Evolutionary conservation across 2,888 invertebrate species (phyloP), one percentile per base, ranked within the genome.

Genomic region (Apotomis betuletana): DNA sequence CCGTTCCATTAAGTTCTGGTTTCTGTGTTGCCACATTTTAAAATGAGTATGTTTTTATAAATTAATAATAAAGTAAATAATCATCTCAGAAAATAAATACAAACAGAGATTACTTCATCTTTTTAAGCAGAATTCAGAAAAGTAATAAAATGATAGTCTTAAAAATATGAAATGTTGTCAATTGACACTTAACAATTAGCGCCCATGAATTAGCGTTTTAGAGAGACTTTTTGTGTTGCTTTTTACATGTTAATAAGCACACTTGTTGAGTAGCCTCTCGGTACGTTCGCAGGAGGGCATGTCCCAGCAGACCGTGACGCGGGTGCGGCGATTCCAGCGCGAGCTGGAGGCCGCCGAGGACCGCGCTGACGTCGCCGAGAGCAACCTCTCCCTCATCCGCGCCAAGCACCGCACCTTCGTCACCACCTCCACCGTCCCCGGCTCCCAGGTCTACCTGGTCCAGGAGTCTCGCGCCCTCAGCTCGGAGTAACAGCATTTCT

Each of bases 361-460:
- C 92, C 97, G 99, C 82, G 98, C 98, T 83, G 98, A 99, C 85
- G 95, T 95, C 82, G 98, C 98, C 82, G 98, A 99, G 94, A 97
- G 97, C 95, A 98, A 97, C 93, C 95, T 99, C 90, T 96, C 97
- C 83, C 95, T 99, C 91, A 98, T 99, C 94, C 97, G 99, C 86
- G 98, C 99, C 94, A 99, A 99, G 95, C 99, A 99, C 95, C 98
- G 99, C 94, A 97, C 98, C 91, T 98, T 98, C 94, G 98, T 98
- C 87, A 98, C 98, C 94, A 97, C 98, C 90, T 97, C 97, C 91
- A 96, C 97, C 82, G 97, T 97, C 84, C 98, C 98, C 91, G 97
- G 97, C 85, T 97, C 97, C 87, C 97, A 97, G 94, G 97, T 97
- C 84, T 97, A 97, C 94, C 95, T 97, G 90, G 97, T 97, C 80